Evolutionary conservation across 2,888 invertebrate species (phyloP), one percentile per base, ranked within the genome.

Genomic region (Melinopterus prodromus): DNA sequence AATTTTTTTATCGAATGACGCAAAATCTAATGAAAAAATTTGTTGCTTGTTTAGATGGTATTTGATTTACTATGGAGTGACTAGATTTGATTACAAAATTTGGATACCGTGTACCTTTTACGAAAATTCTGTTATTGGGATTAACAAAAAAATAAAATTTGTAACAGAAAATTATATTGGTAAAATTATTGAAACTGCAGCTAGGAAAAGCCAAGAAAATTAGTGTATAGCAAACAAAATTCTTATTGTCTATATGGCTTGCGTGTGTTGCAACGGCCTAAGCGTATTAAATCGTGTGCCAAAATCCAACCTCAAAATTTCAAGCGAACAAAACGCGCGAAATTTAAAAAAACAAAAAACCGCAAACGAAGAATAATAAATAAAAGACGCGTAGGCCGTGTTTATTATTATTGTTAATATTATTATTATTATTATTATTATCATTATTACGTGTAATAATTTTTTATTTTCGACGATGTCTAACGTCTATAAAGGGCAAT

Each of bases 161-260:
- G 26, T 26, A 26, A 26, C 26, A 26, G 26, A 26, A 26, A 1
- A 26, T 26, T 26, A 26, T 26, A 26, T 26, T 26, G 3, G 26
- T 3, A 26, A 1, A 26, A 26, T 9, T 71, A 9, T 78, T 36
- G 35, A 71, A 15, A 71, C 72, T 53, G 53, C 53, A 53, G 12
- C 53, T 53, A 9, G 53, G 12, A 53, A 53, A 12, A 53, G 1
- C 12, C 9, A 53, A 53, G 12, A 53, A 53, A 53, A 9, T 4
- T 53, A 53, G 53, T 53, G 53, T 53, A 53, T 53, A 53, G 53
- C 5, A 53, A 38, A 9, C 7, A 53, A 7, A 53, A 53, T 9
- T 9, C 7, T 12, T 53, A 7, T 53, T 53, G 14, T 76, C 37
- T 76, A 77, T 77, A 77, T 79, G 76, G 79, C 79, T 77, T 79